phyloP scores from a whole-genome alignment of 2,113 vertebrate species.

The Dicaeum eximium region DNA sequence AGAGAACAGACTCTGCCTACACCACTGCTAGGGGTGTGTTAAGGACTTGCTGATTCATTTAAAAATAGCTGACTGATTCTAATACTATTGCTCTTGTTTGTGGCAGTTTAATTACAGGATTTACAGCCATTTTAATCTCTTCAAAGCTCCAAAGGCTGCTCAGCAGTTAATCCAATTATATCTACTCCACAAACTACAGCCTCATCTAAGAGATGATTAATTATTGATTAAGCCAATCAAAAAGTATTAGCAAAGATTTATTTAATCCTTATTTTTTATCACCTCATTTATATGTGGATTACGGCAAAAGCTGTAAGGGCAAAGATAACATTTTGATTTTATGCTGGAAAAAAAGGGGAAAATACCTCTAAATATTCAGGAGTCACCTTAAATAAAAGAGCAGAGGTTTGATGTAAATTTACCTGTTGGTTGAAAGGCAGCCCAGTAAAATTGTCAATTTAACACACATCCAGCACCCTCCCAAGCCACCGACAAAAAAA shows the following conservation, averaged over 20 bases:
- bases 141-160: slow-evolving; percentile 88
- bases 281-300: slow-evolving; percentile 69
- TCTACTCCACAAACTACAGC: slow-evolving; percentile 85
- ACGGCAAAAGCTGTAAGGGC: slow-evolving; percentile 45
- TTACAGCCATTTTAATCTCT: slow-evolving; percentile 95
- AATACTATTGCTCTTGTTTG: slow-evolving; percentile 75
- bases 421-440: background rate
- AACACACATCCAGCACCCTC: background rate
- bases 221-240: slow-evolving; percentile 87
- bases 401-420: background rate
- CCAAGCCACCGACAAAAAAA: background rate
- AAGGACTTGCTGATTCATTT: slow-evolving; percentile 70
- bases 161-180: slow-evolving; percentile 97
- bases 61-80: slow-evolving; percentile 54
- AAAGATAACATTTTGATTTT: slow-evolving; percentile 52
- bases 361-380: background rate
- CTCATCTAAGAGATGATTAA: slow-evolving; percentile 81
- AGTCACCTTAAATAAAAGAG: slow-evolving; percentile 27
- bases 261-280: slow-evolving; percentile 70
- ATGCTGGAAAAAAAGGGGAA: background rate
- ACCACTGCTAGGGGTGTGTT: slow-evolving; percentile 32
- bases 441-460: background rate
- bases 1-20: slow-evolving; percentile 40
- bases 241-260: slow-evolving; percentile 77
- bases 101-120: slow-evolving; percentile 94